Conservation (phyloP, 2,113 vertebrate genomes). For the Mus pahari region DNA sequence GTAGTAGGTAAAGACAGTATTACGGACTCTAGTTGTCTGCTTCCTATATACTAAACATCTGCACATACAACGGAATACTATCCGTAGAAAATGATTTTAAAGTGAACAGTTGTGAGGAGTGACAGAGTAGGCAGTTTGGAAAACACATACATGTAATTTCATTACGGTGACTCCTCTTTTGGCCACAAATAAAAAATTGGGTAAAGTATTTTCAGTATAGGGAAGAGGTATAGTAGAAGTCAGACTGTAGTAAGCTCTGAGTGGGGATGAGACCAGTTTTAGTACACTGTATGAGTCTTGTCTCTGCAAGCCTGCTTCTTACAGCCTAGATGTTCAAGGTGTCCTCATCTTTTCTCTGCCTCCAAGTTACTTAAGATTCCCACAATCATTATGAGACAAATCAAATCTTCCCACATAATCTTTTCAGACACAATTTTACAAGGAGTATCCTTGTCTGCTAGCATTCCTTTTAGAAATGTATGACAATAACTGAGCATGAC, state of each 20-base stretch:
- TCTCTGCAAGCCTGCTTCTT: not conserved
- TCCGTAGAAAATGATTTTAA: not conserved
- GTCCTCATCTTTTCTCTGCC: not conserved
- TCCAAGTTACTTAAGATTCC: not conserved
- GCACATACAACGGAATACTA: not conserved
- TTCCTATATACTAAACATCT: not conserved
- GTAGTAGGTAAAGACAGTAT: not conserved
- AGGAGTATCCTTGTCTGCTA: not conserved
- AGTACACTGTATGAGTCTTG: not conserved
- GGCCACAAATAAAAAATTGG: not conserved
- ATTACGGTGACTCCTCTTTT: not conserved
- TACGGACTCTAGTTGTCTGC: not conserved
- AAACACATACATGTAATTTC: not conserved
- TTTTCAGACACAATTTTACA: not conserved
- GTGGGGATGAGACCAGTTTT: fast-evolving
- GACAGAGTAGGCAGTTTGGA: not conserved
- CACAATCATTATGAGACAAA: not conserved
- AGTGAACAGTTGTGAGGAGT: not conserved
- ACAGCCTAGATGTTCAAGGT: not conserved
- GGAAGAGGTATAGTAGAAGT: not conserved
- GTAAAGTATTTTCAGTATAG: not conserved
- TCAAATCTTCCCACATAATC: not conserved
- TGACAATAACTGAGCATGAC: not conserved
- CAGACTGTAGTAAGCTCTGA: not conserved
- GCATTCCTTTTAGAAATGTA: not conserved